phyloP scores from a whole-genome alignment of 1,140 invertebrate species.

The Drosophila subpulchrella region DNA sequence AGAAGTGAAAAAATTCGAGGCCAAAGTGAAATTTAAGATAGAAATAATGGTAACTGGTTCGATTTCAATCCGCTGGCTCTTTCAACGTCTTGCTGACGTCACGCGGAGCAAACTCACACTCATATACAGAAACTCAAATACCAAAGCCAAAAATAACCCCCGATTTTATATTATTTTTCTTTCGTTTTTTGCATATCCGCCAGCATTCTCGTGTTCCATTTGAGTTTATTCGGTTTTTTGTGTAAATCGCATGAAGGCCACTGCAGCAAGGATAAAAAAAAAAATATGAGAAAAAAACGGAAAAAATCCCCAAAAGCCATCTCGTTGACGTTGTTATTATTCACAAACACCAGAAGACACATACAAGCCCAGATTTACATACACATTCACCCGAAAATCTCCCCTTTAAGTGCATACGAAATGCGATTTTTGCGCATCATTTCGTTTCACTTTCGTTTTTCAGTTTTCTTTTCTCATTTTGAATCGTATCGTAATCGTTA shows the following conservation, averaged over 20 bases:
- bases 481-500: constrained; percentile 47
- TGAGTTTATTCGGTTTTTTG: constrained; percentile 37
- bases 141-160: constrained; percentile 20
- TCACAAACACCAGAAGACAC: constrained; percentile 35
- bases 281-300: not conserved
- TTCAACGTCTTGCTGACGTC: constrained; percentile 53
- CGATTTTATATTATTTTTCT: constrained; percentile 9
- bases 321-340: constrained; percentile 48
- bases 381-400: constrained; percentile 41
- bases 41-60: constrained; percentile 42
- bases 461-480: constrained; percentile 25
- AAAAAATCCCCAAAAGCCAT: constrained; percentile 32
- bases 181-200: constrained; percentile 38
- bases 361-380: constrained; percentile 26
- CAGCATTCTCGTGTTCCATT: constrained; percentile 48
- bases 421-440: constrained; percentile 48
- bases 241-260: constrained; percentile 72
- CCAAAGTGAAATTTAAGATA: constrained; percentile 50
- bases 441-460: constrained; percentile 47
- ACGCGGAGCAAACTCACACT: constrained; percentile 56
- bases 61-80: constrained; percentile 41
- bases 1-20: constrained; percentile 10
- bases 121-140: constrained; percentile 16
- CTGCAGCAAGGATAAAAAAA: constrained; percentile 41
- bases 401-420: constrained; percentile 48